Percentiles rank a stretch among this genome's conserved stretches.
These are phyloP conservation scores for Gallinago jamesoni DNA, from an alignment of 2,113 vertebrate genomes.

Conservation along the genomic window DNA sequence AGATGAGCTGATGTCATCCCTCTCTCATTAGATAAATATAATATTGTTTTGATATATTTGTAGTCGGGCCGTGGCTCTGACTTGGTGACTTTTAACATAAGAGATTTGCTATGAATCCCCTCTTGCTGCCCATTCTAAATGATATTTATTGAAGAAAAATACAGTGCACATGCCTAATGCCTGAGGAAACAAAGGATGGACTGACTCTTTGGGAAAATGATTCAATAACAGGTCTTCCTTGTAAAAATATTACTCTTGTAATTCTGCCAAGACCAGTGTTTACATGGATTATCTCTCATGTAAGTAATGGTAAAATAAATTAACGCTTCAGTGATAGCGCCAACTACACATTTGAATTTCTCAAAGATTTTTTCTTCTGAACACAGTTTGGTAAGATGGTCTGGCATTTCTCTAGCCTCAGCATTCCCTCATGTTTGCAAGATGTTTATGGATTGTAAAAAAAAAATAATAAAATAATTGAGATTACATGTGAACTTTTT, in stretches of 20 bases:
- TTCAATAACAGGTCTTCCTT: conserved; percentile 62
- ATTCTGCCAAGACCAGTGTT: conserved; percentile 66
- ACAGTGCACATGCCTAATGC: neutral
- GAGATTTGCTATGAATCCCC: conserved; percentile 15
- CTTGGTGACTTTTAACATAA: neutral
- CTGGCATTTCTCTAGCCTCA: neutral
- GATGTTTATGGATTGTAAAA: neutral
- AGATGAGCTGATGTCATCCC: neutral
- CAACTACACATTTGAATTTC: conserved; percentile 8
- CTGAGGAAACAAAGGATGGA: conserved; percentile 62
- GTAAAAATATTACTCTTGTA: conserved; percentile 75
- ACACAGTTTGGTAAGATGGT: neutral
- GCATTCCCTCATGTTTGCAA: neutral
- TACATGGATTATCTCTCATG: conserved; percentile 60
- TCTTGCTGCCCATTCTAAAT: conserved; percentile 30
- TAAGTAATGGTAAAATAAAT: conserved; percentile 53
- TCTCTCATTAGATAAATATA: neutral
- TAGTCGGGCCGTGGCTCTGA: neutral
- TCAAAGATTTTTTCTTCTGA: neutral
- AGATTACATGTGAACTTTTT: neutral
- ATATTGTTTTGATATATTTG: neutral
- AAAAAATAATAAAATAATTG: neutral
- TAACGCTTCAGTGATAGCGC: neutral
- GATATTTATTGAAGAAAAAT: conserved; percentile 62
- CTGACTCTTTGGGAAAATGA: conserved; percentile 54